phyloP scores from a whole-genome alignment of 2,797 vertebrate species.

The Pithecia hirsuta region DNA sequence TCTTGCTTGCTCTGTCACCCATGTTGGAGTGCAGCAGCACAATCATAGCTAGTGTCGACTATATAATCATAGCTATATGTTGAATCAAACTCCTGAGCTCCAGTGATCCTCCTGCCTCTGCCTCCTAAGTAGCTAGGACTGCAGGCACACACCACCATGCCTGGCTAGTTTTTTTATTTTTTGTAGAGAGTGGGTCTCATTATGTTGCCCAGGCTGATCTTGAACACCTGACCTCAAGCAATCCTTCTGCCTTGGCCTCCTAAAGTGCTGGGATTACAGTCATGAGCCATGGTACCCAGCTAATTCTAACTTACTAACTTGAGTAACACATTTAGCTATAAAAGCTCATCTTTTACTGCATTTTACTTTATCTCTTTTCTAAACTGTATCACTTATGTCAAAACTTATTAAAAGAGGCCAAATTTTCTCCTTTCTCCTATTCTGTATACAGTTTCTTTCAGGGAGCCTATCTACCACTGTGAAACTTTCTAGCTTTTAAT shows the following conservation, averaged over 20 bases:
- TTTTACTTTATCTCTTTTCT: background rate
- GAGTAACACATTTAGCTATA: slow-evolving; percentile 15
- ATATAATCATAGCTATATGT: background rate
- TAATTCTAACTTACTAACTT: slow-evolving; percentile 3
- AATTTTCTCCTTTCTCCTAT: slow-evolving; percentile 5
- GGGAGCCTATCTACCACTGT: slow-evolving; percentile 61
- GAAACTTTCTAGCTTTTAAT: slow-evolving; percentile 62
- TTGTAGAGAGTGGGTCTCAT: background rate
- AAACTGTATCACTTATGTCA: background rate
- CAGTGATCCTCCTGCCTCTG: background rate
- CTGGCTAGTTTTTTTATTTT: background rate
- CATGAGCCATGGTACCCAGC: background rate
- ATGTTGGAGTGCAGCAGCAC: background rate
- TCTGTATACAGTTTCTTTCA: slow-evolving; percentile 44
- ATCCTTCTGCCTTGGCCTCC: background rate
- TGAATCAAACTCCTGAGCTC: background rate
- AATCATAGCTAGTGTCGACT: background rate
- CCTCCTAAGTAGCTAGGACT: background rate
- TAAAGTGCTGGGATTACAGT: background rate
- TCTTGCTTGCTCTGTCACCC: background rate
- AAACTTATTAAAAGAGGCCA: background rate
- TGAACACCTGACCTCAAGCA: background rate
- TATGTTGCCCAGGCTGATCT: background rate
- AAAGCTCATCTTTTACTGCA: slow-evolving; percentile 24
- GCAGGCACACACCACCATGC: background rate